Conservation (phyloP, 30 jellyfish, hydroid and myxozoan genomes). For the Aurelia sp. region DNA sequence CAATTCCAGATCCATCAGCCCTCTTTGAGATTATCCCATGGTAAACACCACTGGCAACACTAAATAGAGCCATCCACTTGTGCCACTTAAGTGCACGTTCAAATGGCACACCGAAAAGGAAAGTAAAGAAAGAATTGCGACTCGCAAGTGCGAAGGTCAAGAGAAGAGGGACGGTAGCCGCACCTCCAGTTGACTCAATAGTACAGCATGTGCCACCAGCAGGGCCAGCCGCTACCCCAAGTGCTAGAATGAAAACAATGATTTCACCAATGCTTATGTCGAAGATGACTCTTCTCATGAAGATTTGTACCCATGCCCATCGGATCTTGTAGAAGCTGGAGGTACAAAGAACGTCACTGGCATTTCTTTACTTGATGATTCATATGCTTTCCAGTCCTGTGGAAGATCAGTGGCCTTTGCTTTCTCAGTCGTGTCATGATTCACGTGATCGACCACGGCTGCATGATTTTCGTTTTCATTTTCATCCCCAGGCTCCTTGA, state of each 20-base stretch:
- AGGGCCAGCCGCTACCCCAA: constrained; percentile 53
- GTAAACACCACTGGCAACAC: constrained; percentile 75
- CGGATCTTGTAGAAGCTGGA: constrained; percentile 53
- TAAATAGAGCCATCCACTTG: constrained; percentile 70
- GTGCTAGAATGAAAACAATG: constrained; percentile 29
- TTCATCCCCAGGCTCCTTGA: too few species aligned
- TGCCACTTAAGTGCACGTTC: constrained; percentile 83
- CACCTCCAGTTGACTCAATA: constrained; percentile 54
- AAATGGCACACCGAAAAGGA: constrained; percentile 72
- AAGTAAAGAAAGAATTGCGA: constrained; percentile 67
- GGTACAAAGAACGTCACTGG: constrained; percentile 68
- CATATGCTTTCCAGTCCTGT: constrained; percentile 60
- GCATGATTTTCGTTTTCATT: too few species aligned
- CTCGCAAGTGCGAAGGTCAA: constrained; percentile 72
- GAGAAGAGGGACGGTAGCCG: constrained; percentile 68
- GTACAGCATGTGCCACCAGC: constrained; percentile 61
- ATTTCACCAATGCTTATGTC: constrained; percentile 62
- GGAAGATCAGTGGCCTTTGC: background rate
- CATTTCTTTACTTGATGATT: constrained; percentile 44
- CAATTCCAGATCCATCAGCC: constrained; percentile 50
- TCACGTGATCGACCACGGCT: too few species aligned
- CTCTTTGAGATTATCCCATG: constrained; percentile 60
- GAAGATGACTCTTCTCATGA: constrained; percentile 43
- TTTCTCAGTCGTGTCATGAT: too few species aligned
- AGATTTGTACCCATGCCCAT: constrained; percentile 65